Evolutionary conservation across 1,140 invertebrate species (phyloP), one percentile per base, ranked within the genome.

Genomic region (Pinna nobilis): DNA sequence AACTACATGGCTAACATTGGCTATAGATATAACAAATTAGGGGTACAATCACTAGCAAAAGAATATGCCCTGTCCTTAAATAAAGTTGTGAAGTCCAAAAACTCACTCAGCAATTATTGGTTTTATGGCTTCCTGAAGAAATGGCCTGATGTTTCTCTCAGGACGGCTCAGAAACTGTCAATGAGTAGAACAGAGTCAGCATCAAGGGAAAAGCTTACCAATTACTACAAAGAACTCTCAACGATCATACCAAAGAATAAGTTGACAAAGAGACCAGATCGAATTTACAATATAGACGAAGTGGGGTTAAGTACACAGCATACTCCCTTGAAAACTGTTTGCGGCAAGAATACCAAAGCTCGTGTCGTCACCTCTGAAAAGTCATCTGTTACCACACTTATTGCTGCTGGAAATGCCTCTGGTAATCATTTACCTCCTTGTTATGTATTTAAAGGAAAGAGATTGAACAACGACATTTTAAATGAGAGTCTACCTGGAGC

Each of bases 251-350:
- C 30, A 9, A 37, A 49, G 5, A 47, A 70, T 55, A 44, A 41
- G 11, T 25, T 75, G 6, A 37, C 35, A 39, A 20, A 70, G 39
- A 49, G 37, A n/a, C 69, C 69, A n/a, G 30, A 67, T 30, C 28
- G 28, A 2, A 76, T 76, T n/a, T 70, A 37, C 15, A 60, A 69
- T 50, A 41, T 76, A 25, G 67, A 76, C 41, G 67, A 76, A 41
- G 64, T 35, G 1, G 64, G 35, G 7, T 47, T 77, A 7, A 15
- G 11, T 5, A 68, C 57, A 23, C 69, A 76, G 50, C 61, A 76
- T 20, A 37, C 0, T 13, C 50, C 64, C 25, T 13, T 25, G 2
- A 63, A 68, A 37, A 68, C 63, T 28, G 63, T 76, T 11, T 35
- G 30, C 25, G 51, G n/a, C n/a, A 51, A 47, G 35, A 20, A 68